Base-by-base conservation (phyloP, 2,797 vertebrate genomes). In the Periophthalmus magnuspinnatus region DNA sequence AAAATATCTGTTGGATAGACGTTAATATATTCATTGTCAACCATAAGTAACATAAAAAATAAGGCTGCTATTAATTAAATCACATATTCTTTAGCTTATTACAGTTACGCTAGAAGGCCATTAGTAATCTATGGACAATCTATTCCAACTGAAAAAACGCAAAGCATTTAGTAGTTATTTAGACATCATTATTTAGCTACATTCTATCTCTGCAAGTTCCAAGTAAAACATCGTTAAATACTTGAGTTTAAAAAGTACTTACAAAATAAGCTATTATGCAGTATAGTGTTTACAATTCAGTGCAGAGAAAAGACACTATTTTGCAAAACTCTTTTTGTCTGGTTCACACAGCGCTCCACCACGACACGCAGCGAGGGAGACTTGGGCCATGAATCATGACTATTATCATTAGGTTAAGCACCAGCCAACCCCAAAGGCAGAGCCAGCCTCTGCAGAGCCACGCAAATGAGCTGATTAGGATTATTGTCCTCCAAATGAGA, bases 351-450 rank as follows among this genome's bases (percentile, higher is more conserved):
- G 85, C 80, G 87, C 59, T 61, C 47, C 79, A 83, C 74, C 79
- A 83, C 77, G 78, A 86, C 90, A 89, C 74, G 85, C 86, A 88
- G 90, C 81, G 85, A 87, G 77, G 80, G 82, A 89, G 86, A 89
- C 90, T 88, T 87, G 89, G 90, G 90, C 92, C 92, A 92, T 94
- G 93, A 93, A 91, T 93, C 91, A 94, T 91, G 90, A 92, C 91
- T 88, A 89, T 90, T 90, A 93, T 94, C 93, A 93, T 94, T 94
- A 93, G 87, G 90, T 92, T 93, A 93, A 94, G 92, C 89, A 90
- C 90, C 91, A 88, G 85, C 82, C 83, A 81, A 88, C 87, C 92
- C 93, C 91, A 91, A 90, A 92, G 92, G 93, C 87, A 86, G 65
- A 76, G 81, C 34, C 79, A 82, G 85, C 87, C 88, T 90, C 88